Conservation (phyloP, 2,888 invertebrate genomes). For the Drosophila emarginata region DNA sequence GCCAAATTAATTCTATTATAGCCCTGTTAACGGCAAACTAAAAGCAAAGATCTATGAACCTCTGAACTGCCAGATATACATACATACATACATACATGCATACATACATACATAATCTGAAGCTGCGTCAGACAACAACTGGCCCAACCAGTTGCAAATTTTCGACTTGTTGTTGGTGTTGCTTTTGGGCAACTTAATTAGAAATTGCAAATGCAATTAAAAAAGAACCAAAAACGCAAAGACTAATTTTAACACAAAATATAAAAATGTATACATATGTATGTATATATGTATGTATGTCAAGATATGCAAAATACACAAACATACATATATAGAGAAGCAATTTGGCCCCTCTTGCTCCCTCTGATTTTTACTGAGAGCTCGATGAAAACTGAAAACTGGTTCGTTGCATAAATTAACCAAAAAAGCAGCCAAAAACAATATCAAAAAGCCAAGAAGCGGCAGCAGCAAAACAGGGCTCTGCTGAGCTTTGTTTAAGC, state of each 20-base stretch:
- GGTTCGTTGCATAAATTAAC: slow-evolving; percentile 81
- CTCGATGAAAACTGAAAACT: slow-evolving; percentile 65
- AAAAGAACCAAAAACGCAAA: slow-evolving; percentile 40
- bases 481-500: slow-evolving; percentile 53
- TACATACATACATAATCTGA: background rate
- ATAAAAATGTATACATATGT: slow-evolving; percentile 27
- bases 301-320: too few relatives aligned
- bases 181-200: slow-evolving; percentile 58
- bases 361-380: slow-evolving; percentile 43
- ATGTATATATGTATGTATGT: slow-evolving; percentile 2
- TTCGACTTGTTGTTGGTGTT: slow-evolving; percentile 15
- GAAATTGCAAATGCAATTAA: slow-evolving; percentile 76
- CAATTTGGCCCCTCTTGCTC: slow-evolving; percentile 1
- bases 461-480: slow-evolving; percentile 26
- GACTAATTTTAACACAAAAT: slow-evolving; percentile 45
- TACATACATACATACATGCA: too few relatives aligned
- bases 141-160: slow-evolving; percentile 53
- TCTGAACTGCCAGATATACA: slow-evolving; percentile 18
- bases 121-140: slow-evolving; percentile 11
- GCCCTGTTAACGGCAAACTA: slow-evolving; percentile 60
- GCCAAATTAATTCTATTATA: slow-evolving; percentile 35
- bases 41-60: slow-evolving; percentile 31
- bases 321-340: slow-evolving; percentile 9
- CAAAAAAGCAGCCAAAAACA: slow-evolving; percentile 46
- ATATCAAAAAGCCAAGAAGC: slow-evolving; percentile 48